These are phyloP conservation scores for Atherinomorus stipes DNA, from an alignment of 2,113 vertebrate genomes.

Conservation along the genomic window DNA sequence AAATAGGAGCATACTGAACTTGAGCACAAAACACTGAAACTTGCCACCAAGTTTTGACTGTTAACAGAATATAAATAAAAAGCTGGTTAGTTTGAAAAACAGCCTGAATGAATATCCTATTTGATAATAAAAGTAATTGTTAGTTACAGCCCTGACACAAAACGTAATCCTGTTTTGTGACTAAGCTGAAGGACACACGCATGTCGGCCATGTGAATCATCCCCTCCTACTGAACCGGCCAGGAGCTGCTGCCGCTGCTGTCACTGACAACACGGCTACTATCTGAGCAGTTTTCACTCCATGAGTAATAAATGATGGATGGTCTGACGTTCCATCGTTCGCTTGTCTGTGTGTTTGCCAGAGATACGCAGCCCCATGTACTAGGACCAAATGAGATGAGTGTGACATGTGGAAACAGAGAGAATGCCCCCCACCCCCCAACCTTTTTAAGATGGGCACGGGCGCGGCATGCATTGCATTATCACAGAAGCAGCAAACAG, in stretches of 20 bases:
- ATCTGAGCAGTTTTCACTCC: conserved; percentile 27
- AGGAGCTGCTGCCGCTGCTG: too few relatives aligned
- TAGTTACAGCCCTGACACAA: neutral
- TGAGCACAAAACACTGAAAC: too few relatives aligned
- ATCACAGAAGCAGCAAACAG: conserved; percentile 22
- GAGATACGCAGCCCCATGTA: conserved; percentile 27
- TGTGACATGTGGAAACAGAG: conserved; percentile 39
- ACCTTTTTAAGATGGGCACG: conserved; percentile 59
- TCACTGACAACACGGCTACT: neutral
- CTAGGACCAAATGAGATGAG: conserved; percentile 53
- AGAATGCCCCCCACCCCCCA: conserved; percentile 9
- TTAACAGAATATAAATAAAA: too few relatives aligned
- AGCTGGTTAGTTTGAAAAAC: too few relatives aligned
- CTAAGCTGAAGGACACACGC: neutral
- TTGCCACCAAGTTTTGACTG: too few relatives aligned
- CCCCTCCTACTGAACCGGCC: conserved; percentile 7
- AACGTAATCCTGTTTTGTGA: conserved; percentile 36
- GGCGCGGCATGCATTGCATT: conserved; percentile 28
- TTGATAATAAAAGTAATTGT: conserved; percentile 14
- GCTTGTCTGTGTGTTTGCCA: conserved; percentile 60
- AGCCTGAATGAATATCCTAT: too few relatives aligned
- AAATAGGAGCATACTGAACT: too few relatives aligned
- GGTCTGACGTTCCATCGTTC: conserved; percentile 64
- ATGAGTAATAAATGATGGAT: conserved; percentile 71
- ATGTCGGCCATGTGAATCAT: conserved; percentile 26